Percentiles rank a stretch among this genome's conserved stretches.
phyloP scores from a whole-genome alignment of 2,888 invertebrate genomes.

The Darwinula stevensoni region DNA sequence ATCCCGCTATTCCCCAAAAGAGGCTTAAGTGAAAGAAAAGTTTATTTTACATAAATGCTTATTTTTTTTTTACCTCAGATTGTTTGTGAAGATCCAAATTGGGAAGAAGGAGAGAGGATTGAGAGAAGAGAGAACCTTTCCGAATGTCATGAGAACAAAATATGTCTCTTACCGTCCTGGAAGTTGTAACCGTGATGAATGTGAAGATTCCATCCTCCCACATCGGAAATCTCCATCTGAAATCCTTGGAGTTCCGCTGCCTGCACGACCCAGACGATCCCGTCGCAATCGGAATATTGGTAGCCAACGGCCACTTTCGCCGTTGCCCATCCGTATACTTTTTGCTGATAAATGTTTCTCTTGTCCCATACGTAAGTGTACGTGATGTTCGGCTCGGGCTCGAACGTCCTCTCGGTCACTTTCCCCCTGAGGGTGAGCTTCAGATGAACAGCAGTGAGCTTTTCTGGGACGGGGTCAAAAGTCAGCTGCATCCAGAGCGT shows the following conservation, averaged over 20 bases:
- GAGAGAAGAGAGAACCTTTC: no score
- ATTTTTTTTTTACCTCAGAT: no score
- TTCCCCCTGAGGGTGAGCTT: conserved; percentile 83
- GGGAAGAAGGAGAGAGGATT: no score
- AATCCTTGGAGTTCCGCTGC: conserved; percentile 82
- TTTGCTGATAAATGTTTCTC: conserved; percentile 14
- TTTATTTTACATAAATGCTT: no score
- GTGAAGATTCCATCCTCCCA: conserved; percentile 91
- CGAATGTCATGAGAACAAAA: no score
- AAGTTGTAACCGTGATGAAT: conserved; percentile 94
- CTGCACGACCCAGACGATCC: conserved; percentile 83
- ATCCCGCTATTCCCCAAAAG: no score
- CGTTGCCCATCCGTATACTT: conserved; percentile 16
- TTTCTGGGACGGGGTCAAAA: conserved; percentile 45
- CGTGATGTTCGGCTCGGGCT: conserved; percentile 84
- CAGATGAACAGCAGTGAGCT: conserved; percentile 60
- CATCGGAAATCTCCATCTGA: conserved; percentile 85
- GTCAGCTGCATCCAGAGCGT: conserved; percentile 73
- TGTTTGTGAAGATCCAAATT: no score
- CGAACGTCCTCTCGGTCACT: conserved; percentile 66
- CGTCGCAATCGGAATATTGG: conserved; percentile 68
- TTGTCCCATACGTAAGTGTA: conserved; percentile 88
- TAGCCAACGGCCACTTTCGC: conserved; percentile 39
- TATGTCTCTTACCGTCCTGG: conserved; percentile 71
- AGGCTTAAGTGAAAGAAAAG: no score